Conservation (phyloP, 2,797 vertebrate species). For the Tachyglossus aculeatus region DNA sequence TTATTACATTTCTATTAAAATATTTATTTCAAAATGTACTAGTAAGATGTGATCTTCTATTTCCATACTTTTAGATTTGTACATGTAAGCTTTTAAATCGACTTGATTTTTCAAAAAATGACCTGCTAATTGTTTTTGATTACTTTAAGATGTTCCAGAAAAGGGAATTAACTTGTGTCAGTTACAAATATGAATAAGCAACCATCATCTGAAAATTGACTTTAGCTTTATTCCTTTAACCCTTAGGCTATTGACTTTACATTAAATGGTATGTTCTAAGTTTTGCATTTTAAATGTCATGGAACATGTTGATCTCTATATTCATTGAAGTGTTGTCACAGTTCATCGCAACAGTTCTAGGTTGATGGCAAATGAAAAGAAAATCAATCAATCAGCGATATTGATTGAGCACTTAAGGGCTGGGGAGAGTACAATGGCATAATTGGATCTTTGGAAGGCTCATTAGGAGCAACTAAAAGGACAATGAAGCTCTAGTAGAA, state of each 20-base stretch:
- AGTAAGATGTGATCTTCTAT: no score
- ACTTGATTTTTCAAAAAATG: neutral
- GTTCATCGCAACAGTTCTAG: constrained; percentile 8
- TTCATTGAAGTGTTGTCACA: constrained; percentile 37
- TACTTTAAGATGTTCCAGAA: neutral
- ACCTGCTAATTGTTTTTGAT: neutral
- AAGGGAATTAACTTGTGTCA: neutral
- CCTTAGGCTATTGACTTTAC: neutral
- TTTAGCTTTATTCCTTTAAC: neutral
- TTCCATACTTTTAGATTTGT: no score
- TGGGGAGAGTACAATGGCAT: neutral
- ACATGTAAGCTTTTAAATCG: neutral
- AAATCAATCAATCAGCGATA: constrained; percentile 11
- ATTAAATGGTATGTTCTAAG: neutral
- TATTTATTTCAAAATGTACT: constrained; percentile 1
- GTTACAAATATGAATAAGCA: neutral
- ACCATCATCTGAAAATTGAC: neutral
- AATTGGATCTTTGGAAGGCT: neutral
- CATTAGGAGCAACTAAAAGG: no score
- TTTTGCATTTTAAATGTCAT: constrained; percentile 15
- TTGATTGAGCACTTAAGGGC: neutral
- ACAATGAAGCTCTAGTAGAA: no score
- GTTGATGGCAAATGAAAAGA: neutral
- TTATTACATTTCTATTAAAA: no score
- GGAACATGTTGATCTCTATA: neutral